These are phyloP conservation scores for Drepanosiphum platanoidis DNA, from an alignment of 2,888 invertebrate species.

Conservation along the genomic window DNA sequence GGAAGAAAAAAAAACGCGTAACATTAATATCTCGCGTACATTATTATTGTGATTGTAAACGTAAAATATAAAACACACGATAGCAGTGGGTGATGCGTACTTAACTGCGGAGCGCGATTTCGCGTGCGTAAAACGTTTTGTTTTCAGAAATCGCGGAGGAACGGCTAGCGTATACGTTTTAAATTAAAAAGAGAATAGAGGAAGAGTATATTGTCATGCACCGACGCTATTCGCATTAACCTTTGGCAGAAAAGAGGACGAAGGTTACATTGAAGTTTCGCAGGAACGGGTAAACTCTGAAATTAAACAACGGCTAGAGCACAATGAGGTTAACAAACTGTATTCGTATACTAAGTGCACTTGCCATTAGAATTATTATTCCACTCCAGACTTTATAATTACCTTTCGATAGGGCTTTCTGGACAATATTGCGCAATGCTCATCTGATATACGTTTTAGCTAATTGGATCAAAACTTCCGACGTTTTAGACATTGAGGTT, in stretches of 20 bases:
- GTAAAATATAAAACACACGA: too few species aligned
- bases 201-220: background rate
- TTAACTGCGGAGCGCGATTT: background rate
- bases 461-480: background rate
- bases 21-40: too few species aligned
- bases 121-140: background rate
- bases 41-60: too few species aligned
- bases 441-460: background rate
- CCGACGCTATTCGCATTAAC: background rate
- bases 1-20: too few species aligned
- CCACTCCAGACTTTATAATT: background rate
- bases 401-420: background rate
- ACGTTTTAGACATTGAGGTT: background rate
- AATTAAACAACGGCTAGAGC: background rate
- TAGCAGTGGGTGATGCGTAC: too few species aligned
- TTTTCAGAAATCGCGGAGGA: background rate
- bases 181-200: background rate
- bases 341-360: background rate
- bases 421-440: background rate
- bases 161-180: background rate
- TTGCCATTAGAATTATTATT: conserved; percentile 4
- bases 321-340: background rate
- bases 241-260: background rate
- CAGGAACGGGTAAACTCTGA: background rate
- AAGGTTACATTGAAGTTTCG: background rate